Evolutionary conservation across 2,797 vertebrate genomes (phyloP).

Genomic region (Acipenser oxyrinchus): DNA sequence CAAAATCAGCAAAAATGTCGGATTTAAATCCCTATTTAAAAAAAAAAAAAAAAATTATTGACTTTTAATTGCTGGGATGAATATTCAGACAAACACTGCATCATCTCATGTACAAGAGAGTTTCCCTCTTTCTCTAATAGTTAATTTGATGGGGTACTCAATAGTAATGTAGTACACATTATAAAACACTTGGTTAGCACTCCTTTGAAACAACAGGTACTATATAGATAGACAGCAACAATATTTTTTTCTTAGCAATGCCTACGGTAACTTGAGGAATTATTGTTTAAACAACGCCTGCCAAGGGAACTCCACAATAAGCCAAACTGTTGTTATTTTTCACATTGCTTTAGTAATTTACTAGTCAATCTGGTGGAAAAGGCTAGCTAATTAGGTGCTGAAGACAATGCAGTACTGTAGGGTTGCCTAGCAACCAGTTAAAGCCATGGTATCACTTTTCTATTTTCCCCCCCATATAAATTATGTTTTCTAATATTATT

Average conservation of each 20-base stretch:
- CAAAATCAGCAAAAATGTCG: too few relatives aligned
- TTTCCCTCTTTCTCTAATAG: too few relatives aligned
- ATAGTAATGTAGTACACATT: too few relatives aligned
- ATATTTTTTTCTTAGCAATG: neutral
- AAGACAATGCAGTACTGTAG: constrained; percentile 35
- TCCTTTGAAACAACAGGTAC: too few relatives aligned
- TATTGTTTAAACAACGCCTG: constrained; percentile 40
- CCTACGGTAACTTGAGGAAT: constrained; percentile 15
- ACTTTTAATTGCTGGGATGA: too few relatives aligned
- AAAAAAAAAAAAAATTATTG: too few relatives aligned
- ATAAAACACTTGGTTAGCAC: too few relatives aligned
- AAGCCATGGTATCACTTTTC: constrained; percentile 20
- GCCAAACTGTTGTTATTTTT: constrained; percentile 45
- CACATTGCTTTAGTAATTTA: constrained; percentile 55
- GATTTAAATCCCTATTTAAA: too few relatives aligned
- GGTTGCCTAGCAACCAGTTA: constrained; percentile 58
- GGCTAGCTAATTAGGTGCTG: constrained; percentile 52
- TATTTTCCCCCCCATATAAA: constrained; percentile 13
- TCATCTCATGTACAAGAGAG: too few relatives aligned
- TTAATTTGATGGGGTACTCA: too few relatives aligned
- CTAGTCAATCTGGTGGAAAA: constrained; percentile 28
- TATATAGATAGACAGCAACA: too few relatives aligned
- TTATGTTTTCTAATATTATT: constrained; percentile 31
- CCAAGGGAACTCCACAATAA: constrained; percentile 38
- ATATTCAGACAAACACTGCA: too few relatives aligned